Evolutionary conservation across 2,888 invertebrate species (phyloP).

Genomic region (Cephus spinipes): DNA sequence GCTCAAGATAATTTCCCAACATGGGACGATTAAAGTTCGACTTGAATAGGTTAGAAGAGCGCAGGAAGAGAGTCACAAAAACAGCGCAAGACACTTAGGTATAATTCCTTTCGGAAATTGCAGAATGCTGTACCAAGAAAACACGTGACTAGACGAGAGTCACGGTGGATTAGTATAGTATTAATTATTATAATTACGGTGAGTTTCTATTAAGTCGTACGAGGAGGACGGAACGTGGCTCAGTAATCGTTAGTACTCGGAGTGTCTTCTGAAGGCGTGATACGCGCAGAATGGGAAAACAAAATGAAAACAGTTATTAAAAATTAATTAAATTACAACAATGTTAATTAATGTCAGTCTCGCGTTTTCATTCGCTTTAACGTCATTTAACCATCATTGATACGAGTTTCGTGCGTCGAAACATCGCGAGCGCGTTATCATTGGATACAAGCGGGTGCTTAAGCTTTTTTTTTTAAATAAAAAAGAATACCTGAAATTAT

Average conservation of each 20-base stretch:
- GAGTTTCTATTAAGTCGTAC: background rate
- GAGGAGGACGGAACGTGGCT: background rate
- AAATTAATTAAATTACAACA: background rate
- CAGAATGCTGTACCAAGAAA: conserved; percentile 13
- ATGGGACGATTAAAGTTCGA: conserved; percentile 73
- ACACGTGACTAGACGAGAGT: background rate
- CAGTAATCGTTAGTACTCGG: background rate
- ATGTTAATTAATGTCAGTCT: background rate
- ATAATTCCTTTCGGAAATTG: conserved; percentile 26
- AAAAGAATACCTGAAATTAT: background rate
- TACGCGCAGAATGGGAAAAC: background rate
- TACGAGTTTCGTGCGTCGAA: background rate
- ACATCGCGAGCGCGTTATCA: background rate
- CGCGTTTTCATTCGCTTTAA: background rate
- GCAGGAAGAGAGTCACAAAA: conserved; percentile 16
- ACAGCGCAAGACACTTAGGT: conserved; percentile 14
- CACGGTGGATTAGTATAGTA: background rate
- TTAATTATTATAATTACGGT: background rate
- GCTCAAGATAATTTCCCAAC: conserved; percentile 73
- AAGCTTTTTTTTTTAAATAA: background rate
- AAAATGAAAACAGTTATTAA: background rate
- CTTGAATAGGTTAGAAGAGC: conserved; percentile 27
- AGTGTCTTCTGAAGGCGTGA: background rate
- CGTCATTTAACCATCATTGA: background rate
- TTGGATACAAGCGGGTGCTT: background rate